phyloP scores from a whole-genome alignment of 1,140 invertebrate species.

The Mamestra configurata region DNA sequence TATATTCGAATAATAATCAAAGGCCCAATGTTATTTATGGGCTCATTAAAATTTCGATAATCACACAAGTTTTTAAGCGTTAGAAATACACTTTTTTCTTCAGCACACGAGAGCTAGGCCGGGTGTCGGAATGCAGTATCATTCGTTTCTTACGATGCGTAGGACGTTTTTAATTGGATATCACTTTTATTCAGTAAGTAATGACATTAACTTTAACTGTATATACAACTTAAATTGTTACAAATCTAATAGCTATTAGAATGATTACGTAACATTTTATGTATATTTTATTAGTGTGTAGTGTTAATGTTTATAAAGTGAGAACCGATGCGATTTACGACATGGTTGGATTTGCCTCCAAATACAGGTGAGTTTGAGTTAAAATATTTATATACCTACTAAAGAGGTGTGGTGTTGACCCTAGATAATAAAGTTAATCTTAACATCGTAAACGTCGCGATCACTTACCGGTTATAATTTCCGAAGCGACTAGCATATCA shows the following conservation, averaged over 20 bases:
- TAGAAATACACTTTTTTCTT: conserved; percentile 50
- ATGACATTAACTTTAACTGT: conserved; percentile 62
- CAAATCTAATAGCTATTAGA: conserved; percentile 58
- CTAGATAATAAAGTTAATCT: conserved; percentile 5
- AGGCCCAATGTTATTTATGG: conserved; percentile 77
- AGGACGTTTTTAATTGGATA: conserved; percentile 76
- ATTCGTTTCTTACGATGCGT: conserved; percentile 62
- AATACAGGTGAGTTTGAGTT: conserved; percentile 19
- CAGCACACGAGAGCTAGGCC: conserved; percentile 49
- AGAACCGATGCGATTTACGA: neutral
- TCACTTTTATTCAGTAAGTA: conserved; percentile 71
- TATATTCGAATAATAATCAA: conserved; percentile 77
- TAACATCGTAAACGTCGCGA: conserved; percentile 12
- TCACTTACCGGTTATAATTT: conserved; percentile 1
- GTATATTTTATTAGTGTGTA: conserved; percentile 49
- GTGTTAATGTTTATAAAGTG: conserved; percentile 52
- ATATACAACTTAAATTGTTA: conserved; percentile 55
- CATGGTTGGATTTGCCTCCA: conserved; percentile 8
- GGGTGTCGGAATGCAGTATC: conserved; percentile 51
- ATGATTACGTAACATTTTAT: conserved; percentile 43
- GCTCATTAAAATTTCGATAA: conserved; percentile 83
- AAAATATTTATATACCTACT: conserved; percentile 28
- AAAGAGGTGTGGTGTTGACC: neutral
- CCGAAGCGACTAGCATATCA: conserved; percentile 4
- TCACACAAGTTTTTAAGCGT: conserved; percentile 68